Base-by-base conservation (phyloP, 2,113 vertebrate species). In the Platysteira castanea region DNA sequence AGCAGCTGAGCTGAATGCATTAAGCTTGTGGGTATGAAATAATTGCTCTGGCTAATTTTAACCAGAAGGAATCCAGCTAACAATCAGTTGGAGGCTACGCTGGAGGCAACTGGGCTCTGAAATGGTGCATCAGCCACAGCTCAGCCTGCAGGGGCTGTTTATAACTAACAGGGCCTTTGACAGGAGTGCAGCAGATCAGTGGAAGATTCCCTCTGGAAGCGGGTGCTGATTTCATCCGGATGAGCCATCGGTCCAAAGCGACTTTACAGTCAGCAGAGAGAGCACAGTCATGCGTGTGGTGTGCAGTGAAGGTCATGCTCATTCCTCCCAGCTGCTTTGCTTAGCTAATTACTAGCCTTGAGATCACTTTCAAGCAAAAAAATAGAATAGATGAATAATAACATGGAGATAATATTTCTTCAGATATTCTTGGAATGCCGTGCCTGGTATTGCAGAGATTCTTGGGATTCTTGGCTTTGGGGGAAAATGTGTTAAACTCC, bases 1-100 rank as follows among this genome's bases (percentile, higher is more conserved):
- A 97, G 86, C 13, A 10, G 69, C 74, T 57, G 54, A 90, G 89
- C 92, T 54, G 81, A 93, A 85, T 54, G 35, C 64, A 54, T 52
- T 61, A 41, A 81, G 76, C 75, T 94, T 28, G 86, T 83, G 84
- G 82, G 84, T 67, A 81, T 46, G 79, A 94, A 96, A 93, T 91
- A 94, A 96, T 91, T 88, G 77, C 85, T 74, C 87, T 4, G 42
- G 84, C 95, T 97, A 93, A 97, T 97, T 97, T 96, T 97, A 97
- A 89, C 93, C 83, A 42, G 71, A 86, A 91, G 85, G 69, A 94
- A 95, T 91, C 69, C 54, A 86, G 78, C 78, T 89, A 24, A 2
- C 53, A 54, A 33, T 63, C 7, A 0, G 30, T n/a, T 63, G 21
- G 37, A 53, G 86, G 82, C 70, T 47, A 37, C 0, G 46, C 76